Evolutionary conservation across 2,888 invertebrate genomes (phyloP).

Genomic region (Polia nebulosa): DNA sequence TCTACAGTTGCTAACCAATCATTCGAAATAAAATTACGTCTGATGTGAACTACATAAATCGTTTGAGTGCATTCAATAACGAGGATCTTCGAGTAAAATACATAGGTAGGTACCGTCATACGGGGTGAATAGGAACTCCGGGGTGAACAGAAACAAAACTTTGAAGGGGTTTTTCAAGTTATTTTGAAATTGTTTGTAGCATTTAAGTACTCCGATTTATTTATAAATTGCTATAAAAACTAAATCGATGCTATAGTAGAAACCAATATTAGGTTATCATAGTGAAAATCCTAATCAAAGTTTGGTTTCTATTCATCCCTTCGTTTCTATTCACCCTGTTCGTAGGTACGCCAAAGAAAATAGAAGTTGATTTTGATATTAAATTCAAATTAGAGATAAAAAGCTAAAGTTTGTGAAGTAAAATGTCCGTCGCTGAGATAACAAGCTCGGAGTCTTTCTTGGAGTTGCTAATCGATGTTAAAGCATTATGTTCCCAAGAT

Average conservation of each 20-base stretch:
- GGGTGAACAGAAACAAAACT: no score
- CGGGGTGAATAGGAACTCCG: no score
- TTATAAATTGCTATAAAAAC: no score
- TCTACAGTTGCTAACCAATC: slow-evolving; percentile 29
- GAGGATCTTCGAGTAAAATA: slow-evolving; percentile 9
- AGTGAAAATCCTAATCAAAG: no score
- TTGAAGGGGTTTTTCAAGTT: no score
- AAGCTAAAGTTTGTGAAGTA: slow-evolving; percentile 55
- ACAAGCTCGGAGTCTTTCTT: slow-evolving; percentile 52
- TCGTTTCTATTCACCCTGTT: no score
- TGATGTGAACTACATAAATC: slow-evolving; percentile 40
- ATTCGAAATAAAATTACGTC: slow-evolving; percentile 49
- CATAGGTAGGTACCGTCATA: no score
- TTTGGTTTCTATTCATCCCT: no score
- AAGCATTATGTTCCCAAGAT: slow-evolving; percentile 8
- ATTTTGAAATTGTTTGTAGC: no score
- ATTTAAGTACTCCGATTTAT: no score
- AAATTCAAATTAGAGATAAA: slow-evolving; percentile 63
- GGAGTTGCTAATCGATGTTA: slow-evolving; percentile 49
- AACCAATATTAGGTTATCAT: no score
- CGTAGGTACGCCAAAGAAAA: slow-evolving; percentile 33
- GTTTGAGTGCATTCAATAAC: slow-evolving; percentile 48
- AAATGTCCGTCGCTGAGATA: slow-evolving; percentile 55
- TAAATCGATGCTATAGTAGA: no score
- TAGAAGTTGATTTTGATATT: slow-evolving; percentile 54